phyloP scores from a whole-genome alignment of 2,113 vertebrate genomes.

The Falco punctatus region DNA sequence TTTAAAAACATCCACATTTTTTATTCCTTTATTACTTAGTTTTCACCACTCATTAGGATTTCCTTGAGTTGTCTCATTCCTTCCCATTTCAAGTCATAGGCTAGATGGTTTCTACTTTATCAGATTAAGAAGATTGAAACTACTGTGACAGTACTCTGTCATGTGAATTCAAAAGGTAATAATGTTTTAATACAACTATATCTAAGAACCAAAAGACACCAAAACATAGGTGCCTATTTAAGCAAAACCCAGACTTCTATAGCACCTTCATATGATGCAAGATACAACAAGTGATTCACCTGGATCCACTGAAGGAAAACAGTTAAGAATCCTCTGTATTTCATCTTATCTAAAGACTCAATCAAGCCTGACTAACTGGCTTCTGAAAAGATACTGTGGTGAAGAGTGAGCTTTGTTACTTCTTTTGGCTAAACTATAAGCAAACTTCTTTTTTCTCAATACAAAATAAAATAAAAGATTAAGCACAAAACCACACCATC shows the following conservation, averaged over 20 bases:
- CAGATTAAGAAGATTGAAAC: background rate
- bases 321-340: background rate
- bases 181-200: background rate
- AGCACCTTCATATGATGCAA: background rate
- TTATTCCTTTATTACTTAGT: background rate
- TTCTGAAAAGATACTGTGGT: background rate
- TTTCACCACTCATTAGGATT: background rate
- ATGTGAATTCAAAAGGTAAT: background rate
- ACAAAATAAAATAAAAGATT: background rate
- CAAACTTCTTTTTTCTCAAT: background rate
- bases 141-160: background rate
- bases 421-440: background rate
- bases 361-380: background rate
- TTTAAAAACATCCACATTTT: background rate
- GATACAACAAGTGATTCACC: background rate
- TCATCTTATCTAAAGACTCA: background rate
- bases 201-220: background rate
- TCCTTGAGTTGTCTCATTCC: background rate
- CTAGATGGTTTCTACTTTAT: background rate
- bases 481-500: background rate
- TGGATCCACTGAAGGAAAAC: background rate
- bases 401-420: background rate
- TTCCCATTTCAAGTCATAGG: background rate
- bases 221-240: background rate
- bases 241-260: background rate